Base-by-base conservation (phyloP, 2,113 vertebrate genomes). In the Gymnorhina tibicen region DNA sequence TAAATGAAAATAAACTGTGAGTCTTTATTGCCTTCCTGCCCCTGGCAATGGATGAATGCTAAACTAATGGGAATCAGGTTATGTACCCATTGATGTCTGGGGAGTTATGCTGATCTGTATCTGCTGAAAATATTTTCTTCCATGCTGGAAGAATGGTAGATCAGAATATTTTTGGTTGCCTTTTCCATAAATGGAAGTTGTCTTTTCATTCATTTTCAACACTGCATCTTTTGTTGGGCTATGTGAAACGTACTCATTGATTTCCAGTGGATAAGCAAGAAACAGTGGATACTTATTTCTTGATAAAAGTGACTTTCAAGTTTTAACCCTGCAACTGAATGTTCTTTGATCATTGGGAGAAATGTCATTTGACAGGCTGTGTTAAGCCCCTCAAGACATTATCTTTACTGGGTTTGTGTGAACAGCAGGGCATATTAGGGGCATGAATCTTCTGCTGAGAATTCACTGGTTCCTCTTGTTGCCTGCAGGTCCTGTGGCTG, bases 401-500 rank as follows among this genome's bases (percentile, higher is more conserved):
- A 11, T 80, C 69, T 72, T 58, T 49, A 6, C 33, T 30, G 33
- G 47, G 23, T 63, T 75, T 73, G 15, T 66, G 27, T 16, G 66
- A 78, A 64, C 52, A 41, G 63, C 1, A 4, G 41, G 33, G 30
- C 15, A 21, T 52, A 19, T 35, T 13, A 52, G 5, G 42, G 42
- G 32, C 49, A 69, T 17, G 27, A 77, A 84, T 63, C 30, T 90
- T 55, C 33, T 35, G 1, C 6, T 87, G 56, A 52, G 42, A 79
- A 63, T 73, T 93, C 76, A 82, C 22, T 50, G 23, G 21, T 30
- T 72, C 26, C 32, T 93, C 26, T 75, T 60, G 27, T 81, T 95
- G 49, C 77, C 60, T 49, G 59, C 78, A 99, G 99, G 98, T 99
- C 56, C 68, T 99, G 27, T 99, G 99, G 99, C 96, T 99, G 62